These are phyloP conservation scores for Plemyria rubiginata DNA, from an alignment of 2,888 invertebrate species.

Conservation along the genomic window DNA sequence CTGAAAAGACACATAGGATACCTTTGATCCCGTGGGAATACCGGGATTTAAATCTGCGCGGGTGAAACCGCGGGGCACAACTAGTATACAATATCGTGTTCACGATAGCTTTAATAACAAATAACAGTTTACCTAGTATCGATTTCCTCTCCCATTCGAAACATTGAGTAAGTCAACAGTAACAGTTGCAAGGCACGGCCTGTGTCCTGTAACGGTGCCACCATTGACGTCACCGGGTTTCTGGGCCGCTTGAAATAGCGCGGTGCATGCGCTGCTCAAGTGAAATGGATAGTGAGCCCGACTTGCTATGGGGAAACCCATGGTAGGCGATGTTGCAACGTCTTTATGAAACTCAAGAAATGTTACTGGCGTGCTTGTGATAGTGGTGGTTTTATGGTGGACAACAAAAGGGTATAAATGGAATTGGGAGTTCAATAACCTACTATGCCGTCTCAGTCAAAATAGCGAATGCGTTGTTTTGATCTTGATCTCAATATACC, in stretches of 20 bases:
- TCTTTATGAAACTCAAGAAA: not conserved
- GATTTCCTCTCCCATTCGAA: constrained; percentile 17
- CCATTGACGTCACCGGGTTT: constrained; percentile 72
- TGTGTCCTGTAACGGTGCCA: constrained; percentile 51
- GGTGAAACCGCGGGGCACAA: too few relatives aligned
- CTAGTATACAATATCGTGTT: not conserved
- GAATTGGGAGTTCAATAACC: too few relatives aligned
- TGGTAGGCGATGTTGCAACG: constrained; percentile 8
- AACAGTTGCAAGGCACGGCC: constrained; percentile 29
- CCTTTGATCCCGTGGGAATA: too few relatives aligned
- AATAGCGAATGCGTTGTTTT: too few relatives aligned
- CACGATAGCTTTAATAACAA: not conserved
- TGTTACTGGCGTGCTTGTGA: not conserved
- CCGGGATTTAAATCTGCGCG: too few relatives aligned
- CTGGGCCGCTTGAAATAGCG: constrained; percentile 73
- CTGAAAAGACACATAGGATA: too few relatives aligned
- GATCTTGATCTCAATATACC: too few relatives aligned
- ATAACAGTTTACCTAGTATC: constrained; percentile 11
- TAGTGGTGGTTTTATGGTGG: too few relatives aligned
- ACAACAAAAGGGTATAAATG: too few relatives aligned
- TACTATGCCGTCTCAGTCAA: too few relatives aligned
- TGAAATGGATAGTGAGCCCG: constrained; percentile 31
- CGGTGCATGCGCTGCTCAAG: constrained; percentile 38
- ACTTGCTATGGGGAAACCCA: constrained; percentile 29
- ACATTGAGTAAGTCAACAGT: constrained; percentile 23